Conservation (phyloP, 2,888 invertebrate genomes). For the Eutolmus rufibarbis region DNA sequence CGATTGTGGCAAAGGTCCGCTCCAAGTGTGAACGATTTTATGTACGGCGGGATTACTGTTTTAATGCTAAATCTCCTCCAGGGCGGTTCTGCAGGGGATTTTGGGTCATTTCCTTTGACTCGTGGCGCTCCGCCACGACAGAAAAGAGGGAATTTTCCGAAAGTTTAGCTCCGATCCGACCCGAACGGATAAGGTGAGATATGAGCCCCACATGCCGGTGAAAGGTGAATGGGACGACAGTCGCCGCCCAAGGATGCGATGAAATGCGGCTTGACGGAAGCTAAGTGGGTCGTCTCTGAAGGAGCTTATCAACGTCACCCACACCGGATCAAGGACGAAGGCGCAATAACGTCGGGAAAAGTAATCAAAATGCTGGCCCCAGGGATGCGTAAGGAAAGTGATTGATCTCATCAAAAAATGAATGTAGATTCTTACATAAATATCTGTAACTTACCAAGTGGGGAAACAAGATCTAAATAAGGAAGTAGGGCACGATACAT, state of each 20-base stretch:
- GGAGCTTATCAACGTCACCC: background rate
- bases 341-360: background rate
- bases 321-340: background rate
- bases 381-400: background rate
- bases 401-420: background rate
- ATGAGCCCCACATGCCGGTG: background rate
- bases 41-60: slow-evolving; percentile 2
- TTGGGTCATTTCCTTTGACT: background rate
- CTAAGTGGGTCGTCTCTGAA: background rate
- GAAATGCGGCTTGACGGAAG: background rate
- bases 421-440: background rate
- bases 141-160: background rate
- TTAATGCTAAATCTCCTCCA: background rate
- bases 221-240: background rate
- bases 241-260: background rate
- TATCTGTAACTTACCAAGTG: background rate
- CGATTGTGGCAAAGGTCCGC: background rate
- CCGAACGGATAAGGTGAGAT: background rate
- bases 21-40: background rate
- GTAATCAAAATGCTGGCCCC: background rate
- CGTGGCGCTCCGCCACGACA: background rate
- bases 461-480: background rate
- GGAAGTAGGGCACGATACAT: background rate
- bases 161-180: background rate
- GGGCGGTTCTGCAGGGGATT: background rate